Evolutionary conservation across 2,888 invertebrate genomes (phyloP).

Genomic region (Pyrochroa serraticornis): DNA sequence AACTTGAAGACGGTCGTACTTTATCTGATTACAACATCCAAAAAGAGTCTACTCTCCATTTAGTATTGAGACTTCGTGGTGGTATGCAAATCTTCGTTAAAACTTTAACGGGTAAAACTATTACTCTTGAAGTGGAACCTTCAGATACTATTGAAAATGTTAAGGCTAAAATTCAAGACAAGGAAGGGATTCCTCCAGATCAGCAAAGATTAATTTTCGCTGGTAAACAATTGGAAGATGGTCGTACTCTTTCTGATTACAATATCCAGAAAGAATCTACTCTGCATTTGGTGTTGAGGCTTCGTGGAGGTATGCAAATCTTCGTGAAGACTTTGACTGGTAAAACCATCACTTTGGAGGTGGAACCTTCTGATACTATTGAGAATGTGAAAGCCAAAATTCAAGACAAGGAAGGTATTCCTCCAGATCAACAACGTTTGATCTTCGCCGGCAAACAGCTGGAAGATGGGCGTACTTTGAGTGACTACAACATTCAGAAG

Average conservation of each 20-base stretch:
- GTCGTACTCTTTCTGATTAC: constrained; percentile 69
- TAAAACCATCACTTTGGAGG: constrained; percentile 64
- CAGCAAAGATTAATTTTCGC: constrained; percentile 70
- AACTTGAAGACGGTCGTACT: constrained; percentile 88
- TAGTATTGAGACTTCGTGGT: constrained; percentile 87
- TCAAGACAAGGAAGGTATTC: constrained; percentile 80
- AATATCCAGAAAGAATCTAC: constrained; percentile 70
- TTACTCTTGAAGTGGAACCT: constrained; percentile 66
- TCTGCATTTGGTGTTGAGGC: constrained; percentile 64
- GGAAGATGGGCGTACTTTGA: constrained; percentile 89
- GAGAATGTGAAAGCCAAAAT: constrained; percentile 66
- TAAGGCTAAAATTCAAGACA: constrained; percentile 66
- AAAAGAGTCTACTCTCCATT: constrained; percentile 88
- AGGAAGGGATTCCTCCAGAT: constrained; percentile 64
- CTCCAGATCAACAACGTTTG: constrained; percentile 66
- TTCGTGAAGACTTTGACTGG: constrained; percentile 66
- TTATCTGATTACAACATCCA: constrained; percentile 94
- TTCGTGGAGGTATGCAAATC: constrained; percentile 68
- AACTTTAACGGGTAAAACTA: constrained; percentile 64
- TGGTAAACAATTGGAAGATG: constrained; percentile 74
- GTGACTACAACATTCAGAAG: constrained; percentile 92
- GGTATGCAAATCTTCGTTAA: constrained; percentile 73
- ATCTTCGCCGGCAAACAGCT: constrained; percentile 70
- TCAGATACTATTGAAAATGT: constrained; percentile 71
- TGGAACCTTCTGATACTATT: constrained; percentile 65